These are phyloP conservation scores for Lamellibrachia columna DNA, from an alignment of 2,888 invertebrate genomes.

Conservation along the genomic window DNA sequence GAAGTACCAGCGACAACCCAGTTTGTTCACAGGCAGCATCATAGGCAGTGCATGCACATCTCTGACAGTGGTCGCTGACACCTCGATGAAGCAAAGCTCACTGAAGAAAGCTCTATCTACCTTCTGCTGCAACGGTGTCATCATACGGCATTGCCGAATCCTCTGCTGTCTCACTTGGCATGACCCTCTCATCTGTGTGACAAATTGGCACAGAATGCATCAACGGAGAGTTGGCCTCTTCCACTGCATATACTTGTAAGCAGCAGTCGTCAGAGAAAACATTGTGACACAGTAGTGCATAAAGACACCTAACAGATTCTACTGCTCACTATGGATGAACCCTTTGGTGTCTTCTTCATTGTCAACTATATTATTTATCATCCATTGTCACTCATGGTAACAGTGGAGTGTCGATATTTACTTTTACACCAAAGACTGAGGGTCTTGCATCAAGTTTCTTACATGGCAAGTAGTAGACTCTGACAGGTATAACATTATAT, in stretches of 20 bases:
- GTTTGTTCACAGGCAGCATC: neutral
- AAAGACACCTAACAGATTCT: neutral
- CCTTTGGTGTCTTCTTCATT: neutral
- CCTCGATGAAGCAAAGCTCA: conserved; percentile 6
- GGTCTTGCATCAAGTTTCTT: neutral
- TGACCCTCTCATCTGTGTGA: neutral
- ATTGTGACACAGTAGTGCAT: neutral
- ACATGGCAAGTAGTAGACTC: neutral
- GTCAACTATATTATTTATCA: neutral
- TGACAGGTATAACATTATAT: neutral
- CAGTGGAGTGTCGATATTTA: neutral
- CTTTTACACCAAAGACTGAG: neutral
- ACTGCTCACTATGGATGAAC: neutral
- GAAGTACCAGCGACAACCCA: neutral
- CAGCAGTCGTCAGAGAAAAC: neutral
- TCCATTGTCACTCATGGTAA: neutral
- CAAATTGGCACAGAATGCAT: neutral
- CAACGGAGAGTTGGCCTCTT: neutral
- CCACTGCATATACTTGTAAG: neutral
- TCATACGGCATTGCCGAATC: neutral
- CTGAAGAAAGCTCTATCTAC: conserved; percentile 3
- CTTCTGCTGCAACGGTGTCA: neutral
- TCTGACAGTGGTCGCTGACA: neutral
- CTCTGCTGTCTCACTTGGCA: neutral
- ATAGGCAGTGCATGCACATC: neutral